A percentile compares a stretch with the other conserved stretches of the same genome.
Evolutionary conservation across 2,888 invertebrate genomes (phyloP).

Genomic region (Chorisops tibialis): DNA sequence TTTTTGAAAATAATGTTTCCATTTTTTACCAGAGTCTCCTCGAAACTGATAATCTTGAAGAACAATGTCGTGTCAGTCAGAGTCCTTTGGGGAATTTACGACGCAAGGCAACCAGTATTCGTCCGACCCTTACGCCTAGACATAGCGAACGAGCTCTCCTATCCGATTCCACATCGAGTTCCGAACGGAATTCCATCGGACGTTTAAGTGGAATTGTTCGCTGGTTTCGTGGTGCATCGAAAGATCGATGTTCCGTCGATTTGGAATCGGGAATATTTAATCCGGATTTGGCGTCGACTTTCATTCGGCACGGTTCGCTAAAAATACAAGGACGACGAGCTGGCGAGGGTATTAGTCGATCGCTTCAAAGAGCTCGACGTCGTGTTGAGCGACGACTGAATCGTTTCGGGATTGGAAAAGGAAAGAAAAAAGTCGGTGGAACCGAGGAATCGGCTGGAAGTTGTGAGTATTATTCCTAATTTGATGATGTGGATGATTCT

Average conservation of each 20-base stretch:
- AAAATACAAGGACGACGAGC: constrained; percentile 50
- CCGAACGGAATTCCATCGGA: constrained; percentile 52
- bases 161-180: constrained; percentile 55
- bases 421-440: constrained; percentile 85
- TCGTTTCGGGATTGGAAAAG: constrained; percentile 76
- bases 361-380: constrained; percentile 76
- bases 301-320: constrained; percentile 55
- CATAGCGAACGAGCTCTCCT: constrained; percentile 75
- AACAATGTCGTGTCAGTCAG: constrained; percentile 69
- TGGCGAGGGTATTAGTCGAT: constrained; percentile 59
- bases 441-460: constrained; percentile 80
- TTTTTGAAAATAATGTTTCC: constrained; percentile 9
- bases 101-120: constrained; percentile 56
- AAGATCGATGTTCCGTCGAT: constrained; percentile 55
- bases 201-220: constrained; percentile 70
- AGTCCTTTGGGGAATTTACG: constrained; percentile 73
- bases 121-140: constrained; percentile 71
- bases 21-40: constrained; percentile 66
- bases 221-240: constrained; percentile 62
- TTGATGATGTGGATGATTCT: background rate
- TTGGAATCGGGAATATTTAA: constrained; percentile 56
- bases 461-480: constrained; percentile 55
- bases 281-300: constrained; percentile 58
- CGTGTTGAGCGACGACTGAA: constrained; percentile 87
- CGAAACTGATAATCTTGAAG: constrained; percentile 75